phyloP scores from a whole-genome alignment of 2,888 invertebrate species.

The Amblyjoppa proteus region DNA sequence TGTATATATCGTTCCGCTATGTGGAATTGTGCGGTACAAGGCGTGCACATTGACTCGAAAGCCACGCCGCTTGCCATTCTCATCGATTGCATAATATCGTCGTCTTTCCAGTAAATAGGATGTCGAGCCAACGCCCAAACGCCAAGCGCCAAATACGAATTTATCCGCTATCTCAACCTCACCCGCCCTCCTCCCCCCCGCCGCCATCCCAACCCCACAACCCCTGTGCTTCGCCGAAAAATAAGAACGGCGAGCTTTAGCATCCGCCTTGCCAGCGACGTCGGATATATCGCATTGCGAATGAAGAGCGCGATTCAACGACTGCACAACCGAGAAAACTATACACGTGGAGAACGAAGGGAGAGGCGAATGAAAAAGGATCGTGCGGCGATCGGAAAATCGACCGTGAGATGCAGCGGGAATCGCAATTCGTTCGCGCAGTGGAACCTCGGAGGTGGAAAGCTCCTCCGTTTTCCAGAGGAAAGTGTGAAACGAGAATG shows the following conservation, averaged over 20 bases:
- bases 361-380: not conserved
- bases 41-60: constrained; percentile 62
- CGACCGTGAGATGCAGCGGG: constrained; percentile 1
- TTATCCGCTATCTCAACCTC: constrained; percentile 71
- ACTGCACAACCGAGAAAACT: constrained; percentile 4
- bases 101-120: constrained; percentile 80
- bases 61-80: constrained; percentile 62
- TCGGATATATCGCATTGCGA: constrained; percentile 23
- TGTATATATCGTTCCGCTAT: constrained; percentile 53
- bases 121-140: constrained; percentile 72
- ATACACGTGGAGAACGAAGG: not conserved
- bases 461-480: constrained; percentile 25
- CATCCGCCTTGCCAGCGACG: constrained; percentile 24
- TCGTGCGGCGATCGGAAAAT: constrained; percentile 29
- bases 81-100: constrained; percentile 79
- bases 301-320: not conserved
- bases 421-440: constrained; percentile 28
- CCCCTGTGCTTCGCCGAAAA: constrained; percentile 6
- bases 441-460: not conserved
- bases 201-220: constrained; percentile 28
- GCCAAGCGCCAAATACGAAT: constrained; percentile 77
- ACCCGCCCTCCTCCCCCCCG: constrained; percentile 9
- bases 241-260: constrained; percentile 41
- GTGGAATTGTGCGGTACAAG: constrained; percentile 65
- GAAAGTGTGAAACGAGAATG: constrained; percentile 49